Percentiles rank a stretch among this genome's conserved stretches.
phyloP scores from a whole-genome alignment of 2,888 invertebrate species.

The Isoperla grammatica region DNA sequence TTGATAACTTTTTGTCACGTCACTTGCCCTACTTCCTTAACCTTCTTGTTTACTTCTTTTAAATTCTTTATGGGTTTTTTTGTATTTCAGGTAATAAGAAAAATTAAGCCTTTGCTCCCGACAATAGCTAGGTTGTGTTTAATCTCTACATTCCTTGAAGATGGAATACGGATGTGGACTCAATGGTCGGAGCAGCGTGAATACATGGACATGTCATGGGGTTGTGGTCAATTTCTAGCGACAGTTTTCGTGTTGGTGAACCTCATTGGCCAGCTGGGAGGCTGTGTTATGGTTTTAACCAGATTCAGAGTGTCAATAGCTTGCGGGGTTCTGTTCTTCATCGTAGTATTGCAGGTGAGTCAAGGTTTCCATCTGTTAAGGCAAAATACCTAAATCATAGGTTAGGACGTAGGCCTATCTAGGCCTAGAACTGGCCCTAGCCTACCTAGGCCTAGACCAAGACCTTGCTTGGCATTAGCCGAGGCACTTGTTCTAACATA shows the following conservation, averaged over 20 bases:
- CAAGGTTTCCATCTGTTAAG: neutral
- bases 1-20: constrained; percentile 47
- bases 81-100: constrained; percentile 71
- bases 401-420: too few relatives aligned
- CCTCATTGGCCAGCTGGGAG: constrained; percentile 91
- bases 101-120: constrained; percentile 88
- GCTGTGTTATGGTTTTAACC: constrained; percentile 92
- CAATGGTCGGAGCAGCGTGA: constrained; percentile 97
- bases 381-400: neutral
- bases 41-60: neutral
- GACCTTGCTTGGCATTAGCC: too few relatives aligned
- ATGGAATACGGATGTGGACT: constrained; percentile 98
- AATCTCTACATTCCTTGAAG: constrained; percentile 98
- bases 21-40: constrained; percentile 41
- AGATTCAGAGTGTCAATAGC: constrained; percentile 88
- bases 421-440: too few relatives aligned
- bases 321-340: constrained; percentile 88
- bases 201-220: constrained; percentile 97
- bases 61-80: constrained; percentile 8
- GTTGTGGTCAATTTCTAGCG: constrained; percentile 89
- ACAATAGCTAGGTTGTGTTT: constrained; percentile 94
- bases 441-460: too few relatives aligned
- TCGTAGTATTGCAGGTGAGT: constrained; percentile 88
- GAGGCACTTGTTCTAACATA: too few relatives aligned
- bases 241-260: constrained; percentile 94